These are phyloP conservation scores for Actenoides lindsayi DNA, from an alignment of 2,113 vertebrate genomes.

Conservation along the genomic window DNA sequence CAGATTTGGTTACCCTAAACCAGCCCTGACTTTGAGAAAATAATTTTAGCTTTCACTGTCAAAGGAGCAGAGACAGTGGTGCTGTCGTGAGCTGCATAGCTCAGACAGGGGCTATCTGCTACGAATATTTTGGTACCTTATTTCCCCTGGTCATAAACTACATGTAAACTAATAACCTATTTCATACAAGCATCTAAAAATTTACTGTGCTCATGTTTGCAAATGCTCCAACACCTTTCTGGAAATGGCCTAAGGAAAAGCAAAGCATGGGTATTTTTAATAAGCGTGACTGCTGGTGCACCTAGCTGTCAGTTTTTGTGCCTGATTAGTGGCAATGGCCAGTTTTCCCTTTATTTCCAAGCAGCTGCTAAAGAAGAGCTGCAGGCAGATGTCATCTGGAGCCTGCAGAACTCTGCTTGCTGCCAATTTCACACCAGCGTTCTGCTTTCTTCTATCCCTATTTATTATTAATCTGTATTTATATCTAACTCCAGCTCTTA, in stretches of 20 bases:
- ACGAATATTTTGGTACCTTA: background rate
- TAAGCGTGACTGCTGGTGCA: background rate
- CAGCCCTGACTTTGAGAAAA: background rate
- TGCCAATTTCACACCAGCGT: constrained; percentile 16
- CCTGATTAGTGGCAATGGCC: constrained; percentile 12
- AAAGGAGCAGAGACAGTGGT: background rate
- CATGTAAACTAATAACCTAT: background rate
- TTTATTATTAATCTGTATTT: constrained; percentile 76
- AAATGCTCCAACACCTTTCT: background rate
- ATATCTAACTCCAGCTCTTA: constrained; percentile 64
- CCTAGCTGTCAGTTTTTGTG: background rate
- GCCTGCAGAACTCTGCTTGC: background rate
- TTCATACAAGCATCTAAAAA: background rate
- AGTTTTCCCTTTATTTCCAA: constrained; percentile 20
- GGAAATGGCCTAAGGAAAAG: constrained; percentile 22
- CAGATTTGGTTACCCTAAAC: background rate
- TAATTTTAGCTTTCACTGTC: background rate
- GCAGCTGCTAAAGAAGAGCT: constrained; percentile 36
- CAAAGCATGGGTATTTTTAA: background rate
- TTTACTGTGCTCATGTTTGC: background rate
- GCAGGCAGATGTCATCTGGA: constrained; percentile 16
- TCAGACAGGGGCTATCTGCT: background rate
- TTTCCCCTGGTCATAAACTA: background rate
- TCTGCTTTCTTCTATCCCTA: constrained; percentile 38
- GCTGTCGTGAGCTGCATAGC: background rate